These are phyloP conservation scores for Enteromius viviparus DNA, from an alignment of 2,797 vertebrate genomes.

Conservation along the genomic window DNA sequence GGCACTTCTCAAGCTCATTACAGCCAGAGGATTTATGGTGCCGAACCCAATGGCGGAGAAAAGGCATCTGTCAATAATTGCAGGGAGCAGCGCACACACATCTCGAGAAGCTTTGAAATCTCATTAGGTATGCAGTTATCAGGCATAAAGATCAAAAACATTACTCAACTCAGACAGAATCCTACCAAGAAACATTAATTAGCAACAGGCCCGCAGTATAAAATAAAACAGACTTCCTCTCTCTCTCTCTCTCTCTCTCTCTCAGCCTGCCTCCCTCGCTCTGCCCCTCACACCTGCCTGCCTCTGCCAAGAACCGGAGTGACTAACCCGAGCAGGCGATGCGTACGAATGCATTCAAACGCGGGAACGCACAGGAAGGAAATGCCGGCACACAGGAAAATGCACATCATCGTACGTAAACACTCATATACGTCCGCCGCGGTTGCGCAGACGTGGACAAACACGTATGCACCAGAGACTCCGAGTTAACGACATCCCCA, in stretches of 20 bases:
- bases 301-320: constrained; percentile 70
- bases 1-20: constrained; percentile 99
- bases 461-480: constrained; percentile 31
- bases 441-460: constrained; percentile 44
- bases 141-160: constrained; percentile 99
- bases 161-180: constrained; percentile 99
- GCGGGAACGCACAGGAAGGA: constrained; percentile 52
- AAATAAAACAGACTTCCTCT: constrained; percentile 90
- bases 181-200: constrained; percentile 99
- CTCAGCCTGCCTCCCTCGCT: constrained; percentile 61
- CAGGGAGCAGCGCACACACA: constrained; percentile 99
- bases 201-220: constrained; percentile 98
- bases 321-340: constrained; percentile 27
- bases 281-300: constrained; percentile 83
- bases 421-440: constrained; percentile 27
- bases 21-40: constrained; percentile 99
- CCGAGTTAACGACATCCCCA: constrained; percentile 47
- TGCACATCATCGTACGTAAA: constrained; percentile 47
- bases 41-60: constrained; percentile 99
- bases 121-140: constrained; percentile 99
- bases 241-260: constrained; percentile 60
- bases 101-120: constrained; percentile 97
- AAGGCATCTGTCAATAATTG: constrained; percentile 99
- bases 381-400: constrained; percentile 53
- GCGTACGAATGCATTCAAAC: constrained; percentile 30